phyloP scores from a whole-genome alignment of 1,140 invertebrate genomes.

The Gryon sp. region DNA sequence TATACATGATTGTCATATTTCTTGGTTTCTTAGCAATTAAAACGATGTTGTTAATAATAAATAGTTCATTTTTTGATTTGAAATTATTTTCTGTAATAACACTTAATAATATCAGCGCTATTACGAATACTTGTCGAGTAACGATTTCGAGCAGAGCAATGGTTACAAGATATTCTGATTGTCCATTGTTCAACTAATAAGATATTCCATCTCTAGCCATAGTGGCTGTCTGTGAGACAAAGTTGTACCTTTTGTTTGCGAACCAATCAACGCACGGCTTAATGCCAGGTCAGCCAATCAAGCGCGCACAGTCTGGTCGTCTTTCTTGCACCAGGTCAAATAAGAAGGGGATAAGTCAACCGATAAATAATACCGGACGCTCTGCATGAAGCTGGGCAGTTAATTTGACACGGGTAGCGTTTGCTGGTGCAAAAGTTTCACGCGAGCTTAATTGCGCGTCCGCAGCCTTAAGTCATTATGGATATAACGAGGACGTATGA shows the following conservation, averaged over 20 bases:
- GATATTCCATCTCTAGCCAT: constrained; percentile 74
- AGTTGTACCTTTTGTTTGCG: constrained; percentile 41
- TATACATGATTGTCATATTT: no score
- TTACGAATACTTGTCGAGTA: constrained; percentile 9
- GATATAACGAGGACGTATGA: constrained; percentile 60
- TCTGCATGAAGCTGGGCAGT: constrained; percentile 67
- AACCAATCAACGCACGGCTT: constrained; percentile 67
- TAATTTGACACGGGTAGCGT: constrained; percentile 65
- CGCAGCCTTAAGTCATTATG: constrained; percentile 52
- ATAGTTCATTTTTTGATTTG: no score
- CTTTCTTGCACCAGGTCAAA: constrained; percentile 63
- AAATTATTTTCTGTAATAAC: no score
- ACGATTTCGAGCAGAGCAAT: constrained; percentile 60
- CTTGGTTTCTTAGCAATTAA: no score
- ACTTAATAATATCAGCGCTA: neutral
- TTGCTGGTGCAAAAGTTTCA: constrained; percentile 67
- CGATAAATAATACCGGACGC: constrained; percentile 72
- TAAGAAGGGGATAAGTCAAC: constrained; percentile 71
- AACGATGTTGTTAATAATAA: no score
- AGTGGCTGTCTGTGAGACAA: constrained; percentile 60
- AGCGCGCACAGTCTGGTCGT: constrained; percentile 4
- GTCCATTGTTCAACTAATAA: constrained; percentile 78
- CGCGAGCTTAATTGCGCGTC: constrained; percentile 70
- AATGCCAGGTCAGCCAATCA: constrained; percentile 65
- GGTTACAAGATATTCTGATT: constrained; percentile 75